Base-by-base conservation (phyloP, 1,140 invertebrate genomes). In the Anastatus disparis region DNA sequence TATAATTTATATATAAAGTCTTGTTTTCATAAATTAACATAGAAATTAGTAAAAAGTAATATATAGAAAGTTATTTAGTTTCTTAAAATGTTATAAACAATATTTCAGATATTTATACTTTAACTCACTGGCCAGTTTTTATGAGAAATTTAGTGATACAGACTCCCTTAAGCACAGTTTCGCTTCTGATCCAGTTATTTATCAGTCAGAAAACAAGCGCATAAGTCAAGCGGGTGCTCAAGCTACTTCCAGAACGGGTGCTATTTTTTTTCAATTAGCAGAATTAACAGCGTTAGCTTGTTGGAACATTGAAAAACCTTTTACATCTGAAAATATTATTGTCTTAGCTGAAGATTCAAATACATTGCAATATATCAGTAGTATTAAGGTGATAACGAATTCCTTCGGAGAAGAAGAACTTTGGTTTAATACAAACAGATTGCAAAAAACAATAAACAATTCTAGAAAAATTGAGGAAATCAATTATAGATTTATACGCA, bases 191-290 rank as follows among this genome's bases (percentile, higher is more conserved):
- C 83, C 84, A 15, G 65, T 78, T 50, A 76, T 86, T 63, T 85
- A 78, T 70, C 76, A 84, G 73, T 85, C 85, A 61, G 79, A 79
- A 70, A 75, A 78, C 31, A 83, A 81, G 58, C 80, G 84, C 27
- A 74, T 72, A 15, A 86, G 84, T 64, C 85, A 86, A 68, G 82
- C 86, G 12, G 86, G 85, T 20, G 84, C 80, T 6, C 81, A 85
- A 44, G 85, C 85, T 15, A 86, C 78, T 44, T 86, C 85, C 2
- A 80, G 80, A 22, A 87, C 87, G 2, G 87, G 88, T 0, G 88
- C 91, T 27, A 82, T 93, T 44, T 92, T 93, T 83, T 91, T 90
- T 74, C 90, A 90, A 1, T 89, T 92, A 74, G 87, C 92, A 52
- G 89, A 90, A 31, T 85, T 86, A 58, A 90, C 91, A 72, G 89